Evolutionary conservation across 1,140 invertebrate species (phyloP), one percentile per base, ranked within the genome.

Genomic region (Drosophila albomicans): DNA sequence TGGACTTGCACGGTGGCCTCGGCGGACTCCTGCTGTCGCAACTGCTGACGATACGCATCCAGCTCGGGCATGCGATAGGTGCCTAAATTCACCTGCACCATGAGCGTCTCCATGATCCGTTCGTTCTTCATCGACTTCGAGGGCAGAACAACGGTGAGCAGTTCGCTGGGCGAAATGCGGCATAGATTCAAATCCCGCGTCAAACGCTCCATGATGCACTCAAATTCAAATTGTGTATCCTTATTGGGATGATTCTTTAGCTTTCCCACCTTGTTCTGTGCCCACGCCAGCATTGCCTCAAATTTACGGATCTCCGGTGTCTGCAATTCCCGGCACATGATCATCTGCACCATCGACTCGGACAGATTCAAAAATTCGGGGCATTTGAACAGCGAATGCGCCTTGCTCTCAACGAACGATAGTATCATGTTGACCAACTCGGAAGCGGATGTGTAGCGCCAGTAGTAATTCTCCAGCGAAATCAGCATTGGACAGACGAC

Each of bases 311-410:
- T 96, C 93, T 99, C 98, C 0, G 96, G 95, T 11, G 98, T 96
- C 82, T 97, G 96, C 49, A 98, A 94, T 85, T 96, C 96, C 1
- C 96, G 95, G 91, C 96, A 96, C 96, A 99, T 98, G 68, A 98
- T 98, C 96, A 97, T 97, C 92, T 97, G 97, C 0, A 99, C 97
- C 97, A 98, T 98, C 0, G 97, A 98, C 90, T 98, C 98, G 63
- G 97, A 98, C 2, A 98, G 94, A 41, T 96, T 96, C 0, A 98
- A 93, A 86, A 98, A 99, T 82, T 98, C 97, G 8, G 95, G 92
- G 35, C 95, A 96, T 74, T 96, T 95, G 92, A 98, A 98, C 15
- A 98, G 93, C 79, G 97, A 94, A 70, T 95, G 95, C 1, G 97
- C 96, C 82, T 97, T 94, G 54, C 96, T 96, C 93, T 98, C 97